Evolutionary conservation across 1,140 invertebrate genomes (phyloP).

Genomic region (Drosophila quadrilineata): DNA sequence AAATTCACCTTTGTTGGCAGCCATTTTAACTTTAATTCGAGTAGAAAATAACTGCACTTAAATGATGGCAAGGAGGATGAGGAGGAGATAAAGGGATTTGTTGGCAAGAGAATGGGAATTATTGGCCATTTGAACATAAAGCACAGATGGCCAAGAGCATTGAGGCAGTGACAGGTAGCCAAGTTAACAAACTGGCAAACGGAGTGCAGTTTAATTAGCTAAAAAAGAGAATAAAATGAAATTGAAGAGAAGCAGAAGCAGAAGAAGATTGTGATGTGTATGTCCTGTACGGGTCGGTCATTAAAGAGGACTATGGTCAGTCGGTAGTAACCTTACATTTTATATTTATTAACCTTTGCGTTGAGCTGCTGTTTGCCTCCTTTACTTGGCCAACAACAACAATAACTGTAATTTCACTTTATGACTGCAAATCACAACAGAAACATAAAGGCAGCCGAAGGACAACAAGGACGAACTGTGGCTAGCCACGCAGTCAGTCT

Average conservation of each 20-base stretch:
- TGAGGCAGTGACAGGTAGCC: conserved; percentile 33
- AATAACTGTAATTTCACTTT: conserved; percentile 79
- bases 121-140: conserved; percentile 29
- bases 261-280: background rate
- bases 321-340: conserved; percentile 57
- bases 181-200: conserved; percentile 51
- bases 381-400: conserved; percentile 40
- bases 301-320: conserved; percentile 31
- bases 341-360: conserved; percentile 76
- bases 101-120: conserved; percentile 1
- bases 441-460: conserved; percentile 62
- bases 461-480: conserved; percentile 31
- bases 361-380: conserved; percentile 1
- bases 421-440: conserved; percentile 78
- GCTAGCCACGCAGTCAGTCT: conserved; percentile 30
- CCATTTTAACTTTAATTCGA: too few species aligned
- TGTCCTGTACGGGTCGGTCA: conserved; percentile 16
- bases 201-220: conserved; percentile 76
- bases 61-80: background rate
- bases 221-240: conserved; percentile 74
- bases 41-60: background rate
- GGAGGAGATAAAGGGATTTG: background rate
- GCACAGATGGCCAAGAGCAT: conserved; percentile 16
- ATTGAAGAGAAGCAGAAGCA: background rate
- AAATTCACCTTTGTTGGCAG: too few species aligned